Base-by-base conservation (phyloP, 2,113 vertebrate species). In the Cheilinus undulatus region DNA sequence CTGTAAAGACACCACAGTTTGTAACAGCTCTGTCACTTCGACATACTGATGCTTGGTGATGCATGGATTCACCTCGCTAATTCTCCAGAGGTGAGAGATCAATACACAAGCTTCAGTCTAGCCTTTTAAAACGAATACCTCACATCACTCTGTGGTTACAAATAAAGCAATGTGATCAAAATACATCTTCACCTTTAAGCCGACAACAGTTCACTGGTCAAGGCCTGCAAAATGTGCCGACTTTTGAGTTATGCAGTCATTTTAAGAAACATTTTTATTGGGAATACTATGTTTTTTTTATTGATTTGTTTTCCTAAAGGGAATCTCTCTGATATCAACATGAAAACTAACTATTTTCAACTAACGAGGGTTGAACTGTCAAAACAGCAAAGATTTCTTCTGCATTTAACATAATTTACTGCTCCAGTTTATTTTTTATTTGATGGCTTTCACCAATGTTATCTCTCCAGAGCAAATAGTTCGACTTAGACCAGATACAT, bases 51-150 rank as follows among this genome's bases (percentile, higher is more conserved):
- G 58, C 64, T 64, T 49, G 2, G 50, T 72, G 63, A 78, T 45
- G 50, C 52, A 68, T 14, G 22, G 54, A 50, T 61, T 27, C 66
- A 30, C 62, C 56, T 72, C 56, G 27, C 43, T 46, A 50, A 82
- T 60, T 65, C 72, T 57, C 61, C n/a, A 53, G n/a, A 77, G 51
- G 53, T 28, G 64, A 60, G 42, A 3, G 42, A 77, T 76, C 70
- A 78, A 82, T 69, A 26, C 28, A 26, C 19, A 8, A 19, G 66
- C 64, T 73, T 63, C 71, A 68, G 42, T 67, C 24, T 43, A 26
- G 11, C 57, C 42, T 63, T 60, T 60, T 30, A 69, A 7, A 48
- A 32, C 15, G 1, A 80, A 73, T 49, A 61, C 58, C 61, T 72
- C 48, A 48, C 67, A 73, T 42, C 57, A 64, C 14, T 17, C 23